A percentile compares a stretch with the other conserved stretches of the same genome.
phyloP scores from a whole-genome alignment of 2,113 vertebrate genomes.

The Tautogolabrus adspersus region DNA sequence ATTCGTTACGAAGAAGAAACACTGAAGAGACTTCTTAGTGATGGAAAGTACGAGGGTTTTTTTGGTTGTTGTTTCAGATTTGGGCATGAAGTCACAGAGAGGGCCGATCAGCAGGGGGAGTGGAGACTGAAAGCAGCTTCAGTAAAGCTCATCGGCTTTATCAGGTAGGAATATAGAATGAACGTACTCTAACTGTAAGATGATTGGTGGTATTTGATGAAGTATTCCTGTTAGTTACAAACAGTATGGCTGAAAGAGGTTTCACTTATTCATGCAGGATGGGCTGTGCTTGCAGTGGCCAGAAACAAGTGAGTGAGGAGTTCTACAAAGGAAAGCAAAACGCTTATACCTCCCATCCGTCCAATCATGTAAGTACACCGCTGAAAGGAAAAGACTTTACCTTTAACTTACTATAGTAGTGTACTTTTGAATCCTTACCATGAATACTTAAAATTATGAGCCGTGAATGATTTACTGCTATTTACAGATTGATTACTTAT shows the following conservation, averaged over 20 bases:
- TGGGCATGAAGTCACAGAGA: slow-evolving; percentile 61
- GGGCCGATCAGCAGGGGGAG: slow-evolving; percentile 41
- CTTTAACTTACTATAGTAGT: too few relatives aligned
- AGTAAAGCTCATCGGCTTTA: slow-evolving; percentile 47
- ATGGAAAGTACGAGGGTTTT: neutral
- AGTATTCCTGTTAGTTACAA: too few relatives aligned
- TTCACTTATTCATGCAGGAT: slow-evolving; percentile 67
- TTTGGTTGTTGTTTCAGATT: slow-evolving; percentile 40
- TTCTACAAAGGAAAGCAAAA: slow-evolving; percentile 42
- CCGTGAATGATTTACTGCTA: neutral
- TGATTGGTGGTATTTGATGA: neutral
- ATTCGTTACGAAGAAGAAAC: neutral
- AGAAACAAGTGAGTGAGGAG: slow-evolving; percentile 43
- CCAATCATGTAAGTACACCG: slow-evolving; percentile 61
- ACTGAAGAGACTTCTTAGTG: neutral
- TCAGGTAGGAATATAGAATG: slow-evolving; percentile 59
- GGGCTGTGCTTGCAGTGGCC: slow-evolving; percentile 81
- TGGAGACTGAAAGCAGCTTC: slow-evolving; percentile 51
- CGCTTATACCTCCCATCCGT: neutral
- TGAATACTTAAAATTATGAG: neutral
- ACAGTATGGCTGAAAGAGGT: neutral
- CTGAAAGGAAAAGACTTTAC: too few relatives aligned
- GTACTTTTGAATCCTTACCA: too few relatives aligned
- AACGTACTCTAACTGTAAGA: neutral
- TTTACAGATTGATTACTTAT: neutral